Base-by-base conservation (phyloP, 2,888 invertebrate genomes). In the Apoda limacodes region DNA sequence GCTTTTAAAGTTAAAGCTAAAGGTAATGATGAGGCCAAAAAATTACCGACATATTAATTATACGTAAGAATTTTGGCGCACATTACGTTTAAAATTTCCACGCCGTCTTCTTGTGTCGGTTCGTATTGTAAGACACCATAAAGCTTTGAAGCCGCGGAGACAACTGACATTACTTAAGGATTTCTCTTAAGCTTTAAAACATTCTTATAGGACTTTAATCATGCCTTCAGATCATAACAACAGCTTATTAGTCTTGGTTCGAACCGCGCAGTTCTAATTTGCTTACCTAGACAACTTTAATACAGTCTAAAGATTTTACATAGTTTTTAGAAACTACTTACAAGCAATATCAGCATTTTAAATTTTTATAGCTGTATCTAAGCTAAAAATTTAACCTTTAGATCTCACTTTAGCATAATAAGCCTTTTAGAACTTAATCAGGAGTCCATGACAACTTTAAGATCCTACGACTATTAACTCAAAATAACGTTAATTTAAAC, bases 401-500 rank as follows among this genome's bases (percentile, higher is more conserved):
- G 10, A 24, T 24, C n/a, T 24, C 24, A 24, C 24, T 24, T 24
- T 10, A 24, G n/a, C 24, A 24, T 11, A 24, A 10, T 11, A 13
- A 22, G 22, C 22, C 22, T 9, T 9, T 22, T 9, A 24, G 12
- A 24, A 24, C 7, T 24, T 24, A 24, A 24, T 24, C 24, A 24
- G 10, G 24, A 11, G 24, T 24, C 6, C 13, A 24, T 12, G 24
- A 24, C n/a, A 24, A 11, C 12, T 24, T 12, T 24, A 24, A 24
- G 24, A 11, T 11, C 24, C 12, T 22, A 22, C 9, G 5, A 6
- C 5, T 22, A 22, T 22, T 5, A 25, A 25, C 14, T 25, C 25
- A 13, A 25, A 14, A 25, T 25, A 25, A 25, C 25, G 25, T 25
- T 25, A 25, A 25, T 13, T 25, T 25, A 12, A 25, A 25, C 25